Conservation (phyloP, 2,888 invertebrate genomes). For the Blastobasis adustella region DNA sequence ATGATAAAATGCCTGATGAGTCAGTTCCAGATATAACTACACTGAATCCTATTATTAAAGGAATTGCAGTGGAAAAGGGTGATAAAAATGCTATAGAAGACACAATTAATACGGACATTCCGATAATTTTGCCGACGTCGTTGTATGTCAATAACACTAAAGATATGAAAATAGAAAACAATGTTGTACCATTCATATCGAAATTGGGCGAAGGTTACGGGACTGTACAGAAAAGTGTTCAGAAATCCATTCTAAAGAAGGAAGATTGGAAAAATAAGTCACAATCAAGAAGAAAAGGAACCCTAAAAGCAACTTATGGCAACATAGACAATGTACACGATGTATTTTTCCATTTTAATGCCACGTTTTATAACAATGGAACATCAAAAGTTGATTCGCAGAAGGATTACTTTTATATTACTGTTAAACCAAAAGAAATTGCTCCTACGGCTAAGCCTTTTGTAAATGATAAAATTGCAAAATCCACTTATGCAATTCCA, state of each 20-base stretch:
- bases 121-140: constrained; percentile 49
- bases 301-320: constrained; percentile 68
- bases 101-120: constrained; percentile 23
- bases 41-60: constrained; percentile 2
- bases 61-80: constrained; percentile 5
- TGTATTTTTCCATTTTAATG: constrained; percentile 31
- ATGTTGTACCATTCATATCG: constrained; percentile 36
- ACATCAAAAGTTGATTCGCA: no score
- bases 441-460: not conserved
- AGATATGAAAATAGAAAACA: constrained; percentile 38
- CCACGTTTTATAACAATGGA: no score
- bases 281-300: constrained; percentile 60
- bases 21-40: not conserved
- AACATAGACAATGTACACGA: constrained; percentile 45
- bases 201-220: constrained; percentile 40
- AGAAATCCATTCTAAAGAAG: constrained; percentile 38
- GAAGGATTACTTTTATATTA: no score
- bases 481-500: no score
- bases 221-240: constrained; percentile 43
- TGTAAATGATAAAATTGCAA: not conserved
- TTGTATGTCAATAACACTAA: constrained; percentile 31
- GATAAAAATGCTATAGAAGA: constrained; percentile 1
- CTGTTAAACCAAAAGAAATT: constrained; percentile 23
- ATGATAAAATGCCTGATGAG: no score
- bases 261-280: constrained; percentile 53